Evolutionary conservation across 2,113 vertebrate species (phyloP).

Genomic region (Dendrocopos noguchii): DNA sequence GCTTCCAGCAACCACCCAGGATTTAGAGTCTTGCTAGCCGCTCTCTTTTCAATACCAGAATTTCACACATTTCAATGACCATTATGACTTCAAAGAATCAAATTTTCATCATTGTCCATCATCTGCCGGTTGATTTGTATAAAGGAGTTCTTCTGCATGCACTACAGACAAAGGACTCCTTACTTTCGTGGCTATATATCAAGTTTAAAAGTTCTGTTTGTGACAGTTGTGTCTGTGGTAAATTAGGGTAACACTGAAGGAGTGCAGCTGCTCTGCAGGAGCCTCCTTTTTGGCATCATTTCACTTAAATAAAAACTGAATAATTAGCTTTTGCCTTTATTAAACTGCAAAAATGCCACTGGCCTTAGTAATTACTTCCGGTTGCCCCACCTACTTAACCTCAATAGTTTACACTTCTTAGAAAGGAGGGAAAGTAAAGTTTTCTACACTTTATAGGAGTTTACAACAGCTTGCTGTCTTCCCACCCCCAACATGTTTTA

Average conservation of each 20-base stretch:
- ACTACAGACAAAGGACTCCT: conserved; percentile 87
- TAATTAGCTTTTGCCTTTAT: conserved; percentile 82
- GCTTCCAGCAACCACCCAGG: conserved; percentile 92
- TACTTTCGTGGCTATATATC: conserved; percentile 81
- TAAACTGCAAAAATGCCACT: conserved; percentile 82
- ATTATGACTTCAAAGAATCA: conserved; percentile 99
- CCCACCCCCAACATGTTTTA: not conserved
- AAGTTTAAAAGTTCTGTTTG: conserved; percentile 82
- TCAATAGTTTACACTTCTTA: conserved; percentile 85
- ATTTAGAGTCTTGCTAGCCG: conserved; percentile 84
- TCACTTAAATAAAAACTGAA: conserved; percentile 85
- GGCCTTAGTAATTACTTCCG: conserved; percentile 90
- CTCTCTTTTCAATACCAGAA: conserved; percentile 92
- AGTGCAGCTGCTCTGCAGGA: conserved; percentile 81
- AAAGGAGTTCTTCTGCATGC: conserved; percentile 89
- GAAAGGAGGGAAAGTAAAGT: conserved; percentile 72
- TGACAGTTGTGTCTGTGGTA: conserved; percentile 84
- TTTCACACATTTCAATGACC: conserved; percentile 99
- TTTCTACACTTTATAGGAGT: conserved; percentile 52
- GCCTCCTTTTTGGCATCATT: conserved; percentile 82
- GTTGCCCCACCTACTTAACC: conserved; percentile 90
- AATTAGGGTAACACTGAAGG: conserved; percentile 84
- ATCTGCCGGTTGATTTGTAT: conserved; percentile 92
- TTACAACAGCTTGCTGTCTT: conserved; percentile 49
- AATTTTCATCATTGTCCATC: conserved; percentile 97